These are phyloP conservation scores for Indicator maculatus DNA, from an alignment of 2,113 vertebrate genomes.

Conservation along the genomic window DNA sequence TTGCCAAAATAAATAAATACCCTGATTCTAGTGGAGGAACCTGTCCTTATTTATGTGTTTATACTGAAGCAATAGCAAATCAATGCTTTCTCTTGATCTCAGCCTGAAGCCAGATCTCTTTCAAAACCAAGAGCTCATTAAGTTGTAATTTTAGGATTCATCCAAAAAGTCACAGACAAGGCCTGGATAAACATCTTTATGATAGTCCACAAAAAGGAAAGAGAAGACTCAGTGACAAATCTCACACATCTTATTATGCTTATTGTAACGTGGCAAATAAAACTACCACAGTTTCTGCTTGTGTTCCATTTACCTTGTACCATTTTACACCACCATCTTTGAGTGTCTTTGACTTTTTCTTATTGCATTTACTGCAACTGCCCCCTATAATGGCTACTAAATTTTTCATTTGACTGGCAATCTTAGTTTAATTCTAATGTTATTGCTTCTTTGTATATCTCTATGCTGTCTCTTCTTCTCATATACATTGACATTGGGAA, in stretches of 20 bases:
- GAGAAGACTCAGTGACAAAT: background rate
- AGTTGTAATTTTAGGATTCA: constrained; percentile 1
- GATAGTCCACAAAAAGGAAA: background rate
- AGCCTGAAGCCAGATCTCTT: background rate
- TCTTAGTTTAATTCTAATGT: background rate
- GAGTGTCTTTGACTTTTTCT: background rate
- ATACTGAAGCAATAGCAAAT: background rate
- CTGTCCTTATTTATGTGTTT: background rate
- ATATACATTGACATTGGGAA: background rate
- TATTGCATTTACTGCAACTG: background rate
- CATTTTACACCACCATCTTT: background rate
- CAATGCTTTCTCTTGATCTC: background rate
- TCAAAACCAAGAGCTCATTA: background rate
- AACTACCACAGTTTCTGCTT: background rate
- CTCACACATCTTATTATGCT: background rate
- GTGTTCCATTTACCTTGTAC: background rate
- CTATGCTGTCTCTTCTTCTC: background rate
- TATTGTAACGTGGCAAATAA: background rate
- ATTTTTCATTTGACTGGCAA: background rate
- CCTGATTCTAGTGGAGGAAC: background rate
- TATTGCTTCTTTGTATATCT: background rate
- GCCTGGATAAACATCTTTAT: background rate
- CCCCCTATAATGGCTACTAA: background rate
- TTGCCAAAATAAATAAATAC: background rate
- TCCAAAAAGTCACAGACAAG: background rate